Evolutionary conservation across 2,888 invertebrate species (phyloP), one percentile per base, ranked within the genome.

Genomic region (Drosophila paucipuncta): DNA sequence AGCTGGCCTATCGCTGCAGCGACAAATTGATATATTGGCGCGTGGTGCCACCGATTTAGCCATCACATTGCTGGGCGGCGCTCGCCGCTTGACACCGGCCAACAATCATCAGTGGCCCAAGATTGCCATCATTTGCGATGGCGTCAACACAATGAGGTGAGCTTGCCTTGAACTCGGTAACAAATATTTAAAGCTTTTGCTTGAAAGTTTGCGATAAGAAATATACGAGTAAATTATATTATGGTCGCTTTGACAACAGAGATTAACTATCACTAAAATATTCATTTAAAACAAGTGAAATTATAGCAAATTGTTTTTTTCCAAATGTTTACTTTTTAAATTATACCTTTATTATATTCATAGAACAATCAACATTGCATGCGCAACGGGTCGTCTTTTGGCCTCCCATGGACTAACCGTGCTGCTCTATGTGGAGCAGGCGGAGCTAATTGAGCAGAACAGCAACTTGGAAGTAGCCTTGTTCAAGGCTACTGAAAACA

Each of bases 91-190:
- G 67, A 97, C 97, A 91, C 96, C 97, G 54, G 95, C 96, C 88
- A 98, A 98, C 93, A 96, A 96, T 75, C 98, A 98, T 94, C 98
- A 98, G 94, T 95, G 96, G 94, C 98, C 98, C 64, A 95, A 95
- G 55, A 97, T 97, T 58, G 96, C 96, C 65, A 95, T 97, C 73
- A 94, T 98, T 70, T 95, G 95, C 87, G 96, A 95, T 73, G 84
- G 83, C 22, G 69, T 83, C 4, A 81, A 80, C 31, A 78, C 68
- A 7, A 78, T 80, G 73, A 80, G 86, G 86, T 89, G 30, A 13
- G 63, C 61, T 62, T 0, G 7, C 0, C 25, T 28, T 52, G 41
- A 33, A n/a, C 60, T 49, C 11, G 10, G 10, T 25, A 47, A 4
- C 25, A 16, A 25, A 47, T 25, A 47, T 16, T 47, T 25, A 47